Percentiles rank a stretch among this genome's conserved stretches.
phyloP scores from a whole-genome alignment of 2,797 vertebrate species.

The Catostomus latipinnis region DNA sequence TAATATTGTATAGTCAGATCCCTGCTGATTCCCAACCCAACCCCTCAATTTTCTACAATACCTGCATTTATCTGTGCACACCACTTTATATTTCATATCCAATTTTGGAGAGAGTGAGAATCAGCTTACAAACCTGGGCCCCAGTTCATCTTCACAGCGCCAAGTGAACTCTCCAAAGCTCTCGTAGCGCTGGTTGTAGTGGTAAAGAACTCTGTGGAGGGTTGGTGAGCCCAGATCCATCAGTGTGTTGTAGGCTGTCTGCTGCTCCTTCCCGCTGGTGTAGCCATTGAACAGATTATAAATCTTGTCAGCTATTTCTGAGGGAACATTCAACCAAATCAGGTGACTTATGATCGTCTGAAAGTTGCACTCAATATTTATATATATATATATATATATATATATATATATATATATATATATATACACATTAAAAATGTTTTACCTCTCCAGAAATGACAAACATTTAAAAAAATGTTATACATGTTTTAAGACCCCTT shows the following conservation, averaged over 20 bases:
- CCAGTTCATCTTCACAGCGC: conserved; percentile 97
- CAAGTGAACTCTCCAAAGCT: conserved; percentile 99
- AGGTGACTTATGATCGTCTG: background rate
- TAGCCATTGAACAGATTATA: conserved; percentile 99
- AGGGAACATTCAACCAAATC: conserved; percentile 7
- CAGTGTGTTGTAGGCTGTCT: conserved; percentile 96
- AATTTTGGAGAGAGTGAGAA: background rate
- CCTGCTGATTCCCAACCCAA: too few species aligned
- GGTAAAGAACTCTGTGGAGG: conserved; percentile 93
- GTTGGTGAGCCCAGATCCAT: conserved; percentile 94
- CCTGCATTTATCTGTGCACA: background rate
- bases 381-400: too few species aligned
- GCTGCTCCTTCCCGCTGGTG: conserved; percentile 97
- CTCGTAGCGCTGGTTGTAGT: conserved; percentile 98
- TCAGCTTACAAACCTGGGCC: conserved; percentile 86
- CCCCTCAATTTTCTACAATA: background rate
- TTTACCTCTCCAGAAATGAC: too few species aligned
- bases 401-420: too few species aligned
- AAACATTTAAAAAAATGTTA: too few species aligned
- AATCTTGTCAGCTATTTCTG: conserved; percentile 98
- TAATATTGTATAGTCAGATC: too few species aligned
- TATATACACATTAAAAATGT: too few species aligned
- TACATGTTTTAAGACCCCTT: too few species aligned
- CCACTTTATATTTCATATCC: background rate
- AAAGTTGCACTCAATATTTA: background rate